Evolutionary conservation across 1,140 invertebrate species (phyloP).

Genomic region (Mya arenaria): DNA sequence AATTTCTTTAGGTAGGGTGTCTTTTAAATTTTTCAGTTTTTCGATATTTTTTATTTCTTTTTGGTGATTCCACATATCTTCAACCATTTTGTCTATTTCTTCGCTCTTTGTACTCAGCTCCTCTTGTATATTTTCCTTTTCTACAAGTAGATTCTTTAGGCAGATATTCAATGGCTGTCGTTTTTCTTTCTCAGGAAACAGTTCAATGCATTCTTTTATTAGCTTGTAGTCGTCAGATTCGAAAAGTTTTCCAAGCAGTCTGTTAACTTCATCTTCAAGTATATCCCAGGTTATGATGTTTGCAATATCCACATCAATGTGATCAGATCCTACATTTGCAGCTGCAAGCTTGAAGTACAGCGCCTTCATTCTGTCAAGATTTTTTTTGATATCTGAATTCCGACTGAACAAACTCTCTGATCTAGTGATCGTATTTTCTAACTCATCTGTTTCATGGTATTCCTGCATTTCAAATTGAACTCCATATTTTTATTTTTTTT

Average conservation of each 20-base stretch:
- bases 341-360: constrained; percentile 23
- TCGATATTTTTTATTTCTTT: constrained; percentile 29
- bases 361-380: constrained; percentile 10
- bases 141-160: constrained; percentile 6
- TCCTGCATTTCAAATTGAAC: too few species aligned
- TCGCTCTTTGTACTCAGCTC: background rate
- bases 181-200: constrained; percentile 32
- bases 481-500: too few species aligned
- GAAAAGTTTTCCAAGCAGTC: background rate
- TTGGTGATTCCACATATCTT: constrained; percentile 44
- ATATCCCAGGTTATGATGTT: constrained; percentile 29
- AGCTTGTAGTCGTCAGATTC: constrained; percentile 39
- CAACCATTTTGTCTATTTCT: constrained; percentile 25
- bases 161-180: constrained; percentile 13
- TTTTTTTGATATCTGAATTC: too few species aligned
- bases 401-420: too few species aligned
- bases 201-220: constrained; percentile 11
- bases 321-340: background rate
- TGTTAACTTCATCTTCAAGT: background rate
- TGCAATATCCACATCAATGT: constrained; percentile 13
- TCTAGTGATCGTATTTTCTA: too few species aligned
- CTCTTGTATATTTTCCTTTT: constrained; percentile 28
- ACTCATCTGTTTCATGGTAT: too few species aligned
- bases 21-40: constrained; percentile 17
- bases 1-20: background rate